These are phyloP conservation scores for Miniopterus natalensis DNA, from an alignment of 2,113 vertebrate genomes.

Conservation along the genomic window DNA sequence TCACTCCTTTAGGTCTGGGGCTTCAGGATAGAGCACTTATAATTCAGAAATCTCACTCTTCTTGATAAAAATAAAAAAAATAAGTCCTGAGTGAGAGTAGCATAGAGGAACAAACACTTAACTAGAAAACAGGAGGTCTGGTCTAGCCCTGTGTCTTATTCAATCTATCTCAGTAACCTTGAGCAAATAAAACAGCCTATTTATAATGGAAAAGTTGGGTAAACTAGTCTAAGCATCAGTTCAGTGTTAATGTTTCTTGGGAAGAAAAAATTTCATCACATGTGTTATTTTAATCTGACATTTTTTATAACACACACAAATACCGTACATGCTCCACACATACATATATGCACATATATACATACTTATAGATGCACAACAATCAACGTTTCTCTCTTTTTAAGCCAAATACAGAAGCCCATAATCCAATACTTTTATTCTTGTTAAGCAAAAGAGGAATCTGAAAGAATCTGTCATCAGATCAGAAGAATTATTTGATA, in stretches of 20 bases:
- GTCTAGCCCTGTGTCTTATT: not conserved
- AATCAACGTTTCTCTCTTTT: not conserved
- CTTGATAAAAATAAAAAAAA: constrained; percentile 27
- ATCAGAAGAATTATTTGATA: not conserved
- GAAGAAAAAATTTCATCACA: not conserved
- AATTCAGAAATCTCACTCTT: constrained; percentile 60
- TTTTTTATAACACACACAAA: not conserved
- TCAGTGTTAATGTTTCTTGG: not conserved
- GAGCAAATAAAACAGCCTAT: not conserved
- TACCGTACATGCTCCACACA: not conserved
- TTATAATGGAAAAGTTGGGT: not conserved
- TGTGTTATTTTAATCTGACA: not conserved
- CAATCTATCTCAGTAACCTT: not conserved
- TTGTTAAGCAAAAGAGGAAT: not conserved
- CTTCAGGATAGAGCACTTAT: constrained; percentile 15
- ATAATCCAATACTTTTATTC: not conserved
- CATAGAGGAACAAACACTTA: not conserved
- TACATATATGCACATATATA: not conserved
- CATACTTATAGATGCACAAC: not conserved
- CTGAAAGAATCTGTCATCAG: not conserved
- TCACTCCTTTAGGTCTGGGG: not conserved
- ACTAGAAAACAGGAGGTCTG: not conserved
- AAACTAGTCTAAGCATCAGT: not conserved
- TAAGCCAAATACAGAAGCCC: not conserved
- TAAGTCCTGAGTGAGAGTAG: not conserved